These are phyloP conservation scores for Calameuta idolon DNA, from an alignment of 2,888 invertebrate genomes.

Conservation along the genomic window DNA sequence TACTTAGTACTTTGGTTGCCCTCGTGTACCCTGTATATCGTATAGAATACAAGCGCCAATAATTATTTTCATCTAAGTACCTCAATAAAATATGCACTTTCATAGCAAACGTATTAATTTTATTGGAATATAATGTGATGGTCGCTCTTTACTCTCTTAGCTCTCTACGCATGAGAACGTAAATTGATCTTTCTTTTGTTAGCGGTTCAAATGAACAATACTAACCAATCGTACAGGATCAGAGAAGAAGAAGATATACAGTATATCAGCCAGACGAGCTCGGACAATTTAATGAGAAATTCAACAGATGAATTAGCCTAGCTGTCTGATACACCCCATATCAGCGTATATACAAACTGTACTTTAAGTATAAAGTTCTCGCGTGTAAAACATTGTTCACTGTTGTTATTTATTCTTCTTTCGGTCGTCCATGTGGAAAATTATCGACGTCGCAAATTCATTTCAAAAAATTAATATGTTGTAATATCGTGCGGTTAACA, in stretches of 20 bases:
- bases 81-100: conserved; percentile 32
- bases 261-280: not conserved
- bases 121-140: conserved; percentile 34
- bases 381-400: not conserved
- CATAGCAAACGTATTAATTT: conserved; percentile 50
- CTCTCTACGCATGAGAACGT: conserved; percentile 1
- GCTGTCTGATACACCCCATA: not conserved
- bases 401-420: not conserved
- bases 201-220: not conserved
- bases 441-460: not conserved
- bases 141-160: not conserved
- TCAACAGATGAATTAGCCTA: not conserved
- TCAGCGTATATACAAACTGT: not conserved
- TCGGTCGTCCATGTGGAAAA: not conserved
- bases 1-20: not conserved
- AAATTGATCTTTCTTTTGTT: conserved; percentile 3
- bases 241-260: not conserved
- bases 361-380: not conserved
- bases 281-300: not conserved
- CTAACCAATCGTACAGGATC: not conserved
- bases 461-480: not conserved
- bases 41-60: not conserved
- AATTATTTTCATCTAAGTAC: not conserved
- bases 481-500: not conserved
- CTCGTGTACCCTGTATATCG: not conserved